Evolutionary conservation across 2,888 invertebrate genomes (phyloP).

Genomic region (Nycteola revayana): DNA sequence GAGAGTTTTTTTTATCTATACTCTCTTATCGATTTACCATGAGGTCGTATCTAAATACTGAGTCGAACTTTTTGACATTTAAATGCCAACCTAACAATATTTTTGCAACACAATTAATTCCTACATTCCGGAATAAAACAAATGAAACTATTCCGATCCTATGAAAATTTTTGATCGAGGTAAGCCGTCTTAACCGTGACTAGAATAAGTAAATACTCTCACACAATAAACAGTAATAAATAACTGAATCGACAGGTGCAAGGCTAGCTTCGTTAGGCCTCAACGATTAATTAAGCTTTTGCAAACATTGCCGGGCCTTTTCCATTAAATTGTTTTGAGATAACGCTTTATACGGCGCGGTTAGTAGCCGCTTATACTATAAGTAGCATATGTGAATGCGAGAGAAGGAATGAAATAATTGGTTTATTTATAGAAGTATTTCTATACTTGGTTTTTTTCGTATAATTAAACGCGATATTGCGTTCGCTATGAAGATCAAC

Average conservation of each 20-base stretch:
- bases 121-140: no score
- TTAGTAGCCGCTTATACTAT: not conserved
- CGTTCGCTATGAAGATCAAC: no score
- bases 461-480: no score
- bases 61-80: no score
- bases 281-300: constrained; percentile 49
- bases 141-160: no score
- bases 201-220: constrained; percentile 31
- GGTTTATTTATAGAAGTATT: constrained; percentile 1
- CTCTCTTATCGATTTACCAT: no score
- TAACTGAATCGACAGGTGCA: constrained; percentile 54
- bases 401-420: constrained; percentile 4
- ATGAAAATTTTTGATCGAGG: no score
- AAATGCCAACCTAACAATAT: no score
- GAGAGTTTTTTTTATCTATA: no score
- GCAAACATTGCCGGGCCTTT: constrained; percentile 35
- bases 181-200: not conserved
- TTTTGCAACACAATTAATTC: no score
- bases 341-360: constrained; percentile 7
- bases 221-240: constrained; percentile 52
- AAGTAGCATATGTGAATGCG: constrained; percentile 1
- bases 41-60: no score
- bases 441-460: not conserved
- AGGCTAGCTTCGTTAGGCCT: constrained; percentile 48
- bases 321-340: constrained; percentile 28